These are phyloP conservation scores for Mycalesis mineus DNA, from an alignment of 2,888 invertebrate genomes.

Conservation along the genomic window DNA sequence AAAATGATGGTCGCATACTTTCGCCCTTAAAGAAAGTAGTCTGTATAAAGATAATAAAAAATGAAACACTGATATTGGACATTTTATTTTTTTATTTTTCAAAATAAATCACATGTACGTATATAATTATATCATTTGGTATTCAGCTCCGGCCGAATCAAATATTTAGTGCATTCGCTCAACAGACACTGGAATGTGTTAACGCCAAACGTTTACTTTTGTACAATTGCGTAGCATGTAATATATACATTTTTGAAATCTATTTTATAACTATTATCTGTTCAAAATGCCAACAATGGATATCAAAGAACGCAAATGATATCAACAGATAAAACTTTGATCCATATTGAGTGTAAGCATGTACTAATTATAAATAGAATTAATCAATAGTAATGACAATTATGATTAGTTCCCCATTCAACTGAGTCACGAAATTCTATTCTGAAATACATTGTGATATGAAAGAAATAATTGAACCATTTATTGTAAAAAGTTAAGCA, in stretches of 20 bases:
- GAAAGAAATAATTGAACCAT: too few species aligned
- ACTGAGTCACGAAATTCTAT: too few species aligned
- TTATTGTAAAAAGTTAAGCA: too few species aligned
- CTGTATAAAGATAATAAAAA: not conserved
- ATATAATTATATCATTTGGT: slow-evolving; percentile 60
- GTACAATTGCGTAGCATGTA: not conserved
- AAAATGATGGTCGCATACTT: too few species aligned
- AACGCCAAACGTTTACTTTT: slow-evolving; percentile 16
- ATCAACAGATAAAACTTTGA: too few species aligned
- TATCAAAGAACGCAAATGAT: not conserved
- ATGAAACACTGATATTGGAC: not conserved
- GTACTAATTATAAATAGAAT: too few species aligned
- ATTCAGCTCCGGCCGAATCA: slow-evolving; percentile 61
- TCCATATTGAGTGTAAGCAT: too few species aligned
- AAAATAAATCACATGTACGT: slow-evolving; percentile 61
- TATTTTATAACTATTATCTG: slow-evolving; percentile 31
- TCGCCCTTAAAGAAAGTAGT: too few species aligned
- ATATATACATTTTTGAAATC: not conserved
- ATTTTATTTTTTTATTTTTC: slow-evolving; percentile 43
- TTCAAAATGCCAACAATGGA: not conserved
- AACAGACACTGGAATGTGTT: slow-evolving; percentile 63
- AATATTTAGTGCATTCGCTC: slow-evolving; percentile 39
- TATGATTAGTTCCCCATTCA: too few species aligned
- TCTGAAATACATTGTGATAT: too few species aligned
- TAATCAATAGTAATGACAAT: too few species aligned